phyloP scores from a whole-genome alignment of 2,797 vertebrate species.

The Hydrophis major region DNA sequence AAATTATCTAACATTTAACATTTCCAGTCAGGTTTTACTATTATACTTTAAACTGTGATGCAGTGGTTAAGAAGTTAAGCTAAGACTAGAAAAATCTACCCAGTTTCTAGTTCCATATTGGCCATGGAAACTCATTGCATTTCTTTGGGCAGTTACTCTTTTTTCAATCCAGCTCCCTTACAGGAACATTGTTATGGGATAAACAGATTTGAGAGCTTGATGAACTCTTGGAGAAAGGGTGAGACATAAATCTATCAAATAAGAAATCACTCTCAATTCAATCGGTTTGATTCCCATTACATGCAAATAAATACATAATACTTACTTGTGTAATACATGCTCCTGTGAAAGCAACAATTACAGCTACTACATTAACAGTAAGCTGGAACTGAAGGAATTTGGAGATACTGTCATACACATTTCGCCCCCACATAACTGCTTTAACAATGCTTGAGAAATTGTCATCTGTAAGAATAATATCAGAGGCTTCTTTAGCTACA shows the following conservation, averaged over 20 bases:
- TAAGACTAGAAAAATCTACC: neutral
- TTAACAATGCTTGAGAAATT: slow-evolving; percentile 98
- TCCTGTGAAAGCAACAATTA: slow-evolving; percentile 97
- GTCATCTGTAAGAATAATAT: slow-evolving; percentile 99
- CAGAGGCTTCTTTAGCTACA: slow-evolving; percentile 98
- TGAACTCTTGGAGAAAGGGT: neutral
- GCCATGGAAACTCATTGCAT: neutral
- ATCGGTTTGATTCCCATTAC: slow-evolving; percentile 21
- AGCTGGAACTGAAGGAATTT: slow-evolving; percentile 99
- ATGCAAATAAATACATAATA: slow-evolving; percentile 35
- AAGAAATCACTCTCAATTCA: slow-evolving; percentile 14
- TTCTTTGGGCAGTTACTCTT: neutral
- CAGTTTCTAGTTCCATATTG: neutral
- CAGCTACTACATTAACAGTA: slow-evolving; percentile 97
- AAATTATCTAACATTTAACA: slow-evolving; percentile 42
- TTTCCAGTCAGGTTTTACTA: slow-evolving; percentile 14
- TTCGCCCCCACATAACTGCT: slow-evolving; percentile 99
- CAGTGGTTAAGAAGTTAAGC: neutral
- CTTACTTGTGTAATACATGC: slow-evolving; percentile 98
- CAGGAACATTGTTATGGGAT: neutral
- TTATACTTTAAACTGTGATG: neutral
- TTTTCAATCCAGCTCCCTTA: neutral
- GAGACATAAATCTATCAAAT: neutral
- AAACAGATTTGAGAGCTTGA: neutral
- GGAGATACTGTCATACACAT: slow-evolving; percentile 98